A percentile compares a stretch with the other conserved stretches of the same genome.
These are phyloP conservation scores for Pseudanteris insignis DNA, from an alignment of 2,888 invertebrate genomes.

Conservation along the genomic window DNA sequence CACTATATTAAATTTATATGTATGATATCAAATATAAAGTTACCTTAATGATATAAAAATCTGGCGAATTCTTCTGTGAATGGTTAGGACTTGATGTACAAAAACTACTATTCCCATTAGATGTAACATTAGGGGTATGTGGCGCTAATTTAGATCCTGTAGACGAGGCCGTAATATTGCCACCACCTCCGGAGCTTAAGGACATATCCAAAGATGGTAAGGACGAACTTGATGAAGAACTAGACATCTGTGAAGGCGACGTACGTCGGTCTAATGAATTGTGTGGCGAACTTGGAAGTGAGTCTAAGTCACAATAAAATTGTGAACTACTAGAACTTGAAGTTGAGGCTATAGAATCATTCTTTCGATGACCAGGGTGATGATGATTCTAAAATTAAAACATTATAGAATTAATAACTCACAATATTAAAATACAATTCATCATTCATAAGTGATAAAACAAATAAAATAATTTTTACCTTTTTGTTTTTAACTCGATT, in stretches of 20 bases:
- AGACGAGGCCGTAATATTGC: constrained; percentile 55
- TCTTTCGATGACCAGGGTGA: constrained; percentile 80
- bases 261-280: constrained; percentile 82
- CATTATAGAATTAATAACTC: no score
- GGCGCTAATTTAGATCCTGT: constrained; percentile 50
- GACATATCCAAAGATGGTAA: constrained; percentile 84
- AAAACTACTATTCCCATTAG: constrained; percentile 50
- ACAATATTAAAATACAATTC: neutral
- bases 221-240: constrained; percentile 79
- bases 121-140: constrained; percentile 61
- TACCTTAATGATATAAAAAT: constrained; percentile 79
- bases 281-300: constrained; percentile 76
- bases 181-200: constrained; percentile 68
- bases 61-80: constrained; percentile 74
- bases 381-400: constrained; percentile 37
- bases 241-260: constrained; percentile 81
- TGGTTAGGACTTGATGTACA: constrained; percentile 69
- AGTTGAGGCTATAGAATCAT: constrained; percentile 89
- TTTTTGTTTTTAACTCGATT: constrained; percentile 60
- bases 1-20: no score
- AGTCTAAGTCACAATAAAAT: constrained; percentile 85
- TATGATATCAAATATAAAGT: no score
- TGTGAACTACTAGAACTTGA: constrained; percentile 89
- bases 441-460: no score
- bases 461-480: no score